A percentile compares a stretch with the other conserved stretches of the same genome.
phyloP scores from a whole-genome alignment of 1,140 invertebrate genomes.

The Cryptotermes secundus region DNA sequence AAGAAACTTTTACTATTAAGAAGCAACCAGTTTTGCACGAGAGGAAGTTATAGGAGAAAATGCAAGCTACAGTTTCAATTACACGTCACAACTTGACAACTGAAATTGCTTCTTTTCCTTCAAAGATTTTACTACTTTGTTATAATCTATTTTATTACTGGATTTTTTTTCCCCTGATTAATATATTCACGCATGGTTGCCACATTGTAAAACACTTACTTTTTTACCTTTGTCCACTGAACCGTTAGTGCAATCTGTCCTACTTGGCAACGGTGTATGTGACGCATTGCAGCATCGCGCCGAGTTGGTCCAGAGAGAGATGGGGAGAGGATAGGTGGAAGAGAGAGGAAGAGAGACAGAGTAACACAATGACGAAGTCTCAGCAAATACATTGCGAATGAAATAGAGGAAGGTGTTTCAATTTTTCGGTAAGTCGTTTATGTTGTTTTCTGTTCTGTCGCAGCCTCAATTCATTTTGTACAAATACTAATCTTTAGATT shows the following conservation, averaged over 20 bases:
- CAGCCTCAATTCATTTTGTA: too few relatives aligned
- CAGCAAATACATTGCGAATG: neutral
- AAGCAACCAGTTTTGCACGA: neutral
- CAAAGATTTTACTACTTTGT: neutral
- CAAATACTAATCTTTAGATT: too few relatives aligned
- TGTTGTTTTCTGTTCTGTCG: too few relatives aligned
- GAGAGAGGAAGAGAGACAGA: neutral
- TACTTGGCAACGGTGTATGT: slow-evolving; percentile 6
- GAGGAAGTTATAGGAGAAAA: neutral
- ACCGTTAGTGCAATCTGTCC: neutral
- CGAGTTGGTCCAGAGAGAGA: slow-evolving; percentile 9
- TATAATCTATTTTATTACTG: neutral
- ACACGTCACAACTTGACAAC: neutral
- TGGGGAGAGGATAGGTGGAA: neutral
- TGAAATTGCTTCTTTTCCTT: neutral
- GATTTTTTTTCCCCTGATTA: slow-evolving; percentile 7
- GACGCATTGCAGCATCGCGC: slow-evolving; percentile 15
- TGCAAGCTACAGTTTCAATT: neutral
- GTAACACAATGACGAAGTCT: neutral
- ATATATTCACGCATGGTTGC: neutral
- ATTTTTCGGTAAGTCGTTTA: too few relatives aligned
- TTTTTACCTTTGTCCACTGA: neutral
- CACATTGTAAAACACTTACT: neutral
- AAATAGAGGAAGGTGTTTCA: neutral
- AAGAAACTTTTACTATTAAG: neutral